Conservation (phyloP, 2,113 vertebrate species). For the Acrocephalus arundinaceus region DNA sequence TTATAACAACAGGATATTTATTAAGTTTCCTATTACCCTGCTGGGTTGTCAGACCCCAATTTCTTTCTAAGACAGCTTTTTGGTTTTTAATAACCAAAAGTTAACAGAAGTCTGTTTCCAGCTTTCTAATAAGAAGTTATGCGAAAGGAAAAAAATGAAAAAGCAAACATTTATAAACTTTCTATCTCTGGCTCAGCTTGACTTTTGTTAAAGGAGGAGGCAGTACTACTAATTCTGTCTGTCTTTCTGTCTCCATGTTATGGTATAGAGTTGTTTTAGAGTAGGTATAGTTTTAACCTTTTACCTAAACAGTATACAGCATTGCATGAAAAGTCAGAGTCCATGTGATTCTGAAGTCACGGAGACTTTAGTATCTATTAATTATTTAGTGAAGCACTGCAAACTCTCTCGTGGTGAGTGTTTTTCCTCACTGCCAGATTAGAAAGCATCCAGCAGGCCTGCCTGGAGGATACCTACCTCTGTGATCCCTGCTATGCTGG, state of each 20-base stretch:
- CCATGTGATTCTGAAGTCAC: neutral
- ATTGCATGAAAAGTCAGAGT: neutral
- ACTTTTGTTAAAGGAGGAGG: neutral
- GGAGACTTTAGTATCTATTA: neutral
- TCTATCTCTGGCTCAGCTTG: neutral
- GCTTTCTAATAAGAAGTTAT: neutral
- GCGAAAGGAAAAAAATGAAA: neutral
- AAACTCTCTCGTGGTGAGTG: accelerated
- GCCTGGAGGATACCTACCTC: neutral
- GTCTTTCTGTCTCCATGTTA: neutral
- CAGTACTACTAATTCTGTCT: neutral
- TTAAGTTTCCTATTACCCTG: constrained; percentile 21
- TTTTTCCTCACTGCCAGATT: neutral
- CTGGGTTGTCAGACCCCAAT: neutral
- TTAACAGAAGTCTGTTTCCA: constrained; percentile 21
- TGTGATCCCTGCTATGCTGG: neutral
- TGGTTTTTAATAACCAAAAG: constrained; percentile 34
- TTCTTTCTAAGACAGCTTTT: constrained; percentile 40
- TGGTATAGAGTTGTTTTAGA: neutral
- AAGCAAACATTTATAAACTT: constrained; percentile 27
- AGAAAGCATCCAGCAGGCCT: neutral
- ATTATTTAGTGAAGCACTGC: neutral
- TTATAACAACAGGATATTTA: constrained; percentile 55
- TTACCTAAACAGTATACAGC: neutral
- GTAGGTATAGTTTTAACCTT: neutral